phyloP scores from a whole-genome alignment of 1,140 invertebrate species.

The Camponotus floridanus region DNA sequence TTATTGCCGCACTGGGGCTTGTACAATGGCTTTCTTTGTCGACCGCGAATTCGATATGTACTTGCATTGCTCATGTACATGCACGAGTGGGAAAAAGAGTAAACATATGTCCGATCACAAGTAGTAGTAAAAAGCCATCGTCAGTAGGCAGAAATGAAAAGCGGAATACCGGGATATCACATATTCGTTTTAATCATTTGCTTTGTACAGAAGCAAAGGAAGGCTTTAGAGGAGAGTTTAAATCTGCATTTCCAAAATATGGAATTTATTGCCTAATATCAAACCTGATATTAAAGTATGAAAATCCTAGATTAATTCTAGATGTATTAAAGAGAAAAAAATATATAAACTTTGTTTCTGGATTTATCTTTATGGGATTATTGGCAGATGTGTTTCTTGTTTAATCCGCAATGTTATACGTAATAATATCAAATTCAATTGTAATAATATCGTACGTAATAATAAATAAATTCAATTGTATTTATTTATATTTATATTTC shows the following conservation, averaged over 20 bases:
- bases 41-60: slow-evolving; percentile 51
- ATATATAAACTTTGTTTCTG: neutral
- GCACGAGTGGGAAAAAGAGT: neutral
- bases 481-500: slow-evolving; percentile 29
- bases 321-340: neutral
- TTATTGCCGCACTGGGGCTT: slow-evolving; percentile 66
- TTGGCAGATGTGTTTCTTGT: neutral
- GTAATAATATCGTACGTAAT: too few species aligned
- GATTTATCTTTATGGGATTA: slow-evolving; percentile 10
- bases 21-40: slow-evolving; percentile 19
- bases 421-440: neutral
- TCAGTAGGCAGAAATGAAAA: neutral
- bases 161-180: neutral
- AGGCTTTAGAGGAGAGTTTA: slow-evolving; percentile 11
- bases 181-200: neutral
- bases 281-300: too few species aligned
- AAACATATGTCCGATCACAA: slow-evolving; percentile 24
- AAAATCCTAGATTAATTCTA: neutral
- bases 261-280: neutral
- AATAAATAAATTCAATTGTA: neutral
- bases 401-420: neutral
- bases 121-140: slow-evolving; percentile 4
- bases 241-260: neutral
- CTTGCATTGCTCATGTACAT: slow-evolving; percentile 35
- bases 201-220: neutral